Percentiles rank a stretch among this genome's conserved stretches.
These are phyloP conservation scores for Zapus hudsonius DNA, from an alignment of 2,113 vertebrate genomes.

Conservation along the genomic window DNA sequence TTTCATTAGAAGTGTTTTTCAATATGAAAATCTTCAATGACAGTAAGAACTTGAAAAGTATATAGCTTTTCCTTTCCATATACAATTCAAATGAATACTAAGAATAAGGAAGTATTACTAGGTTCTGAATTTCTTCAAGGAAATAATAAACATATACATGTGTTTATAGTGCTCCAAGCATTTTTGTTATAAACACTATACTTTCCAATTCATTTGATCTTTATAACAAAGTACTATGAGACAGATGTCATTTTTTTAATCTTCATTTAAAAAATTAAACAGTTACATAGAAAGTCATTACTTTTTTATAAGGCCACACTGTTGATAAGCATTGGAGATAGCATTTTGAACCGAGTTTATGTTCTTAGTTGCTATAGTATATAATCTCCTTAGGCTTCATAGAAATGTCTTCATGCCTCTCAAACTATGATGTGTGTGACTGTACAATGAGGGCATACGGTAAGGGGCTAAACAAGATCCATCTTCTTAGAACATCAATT, in stretches of 20 bases:
- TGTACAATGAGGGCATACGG: background rate
- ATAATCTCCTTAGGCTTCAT: background rate
- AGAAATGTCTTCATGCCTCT: background rate
- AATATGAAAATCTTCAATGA: constrained; percentile 18
- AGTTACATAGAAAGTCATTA: background rate
- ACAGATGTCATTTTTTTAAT: background rate
- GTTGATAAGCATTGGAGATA: constrained; percentile 6
- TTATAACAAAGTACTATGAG: background rate
- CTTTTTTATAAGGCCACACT: background rate
- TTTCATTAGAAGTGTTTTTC: background rate
- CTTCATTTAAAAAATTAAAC: constrained; percentile 6
- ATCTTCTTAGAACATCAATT: background rate
- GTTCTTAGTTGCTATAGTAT: background rate
- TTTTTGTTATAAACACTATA: background rate
- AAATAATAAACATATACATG: constrained; percentile 23
- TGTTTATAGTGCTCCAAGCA: background rate
- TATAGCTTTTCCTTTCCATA: background rate
- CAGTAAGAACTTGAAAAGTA: constrained; percentile 19
- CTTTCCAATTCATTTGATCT: background rate
- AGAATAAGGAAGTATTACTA: background rate
- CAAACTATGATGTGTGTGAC: background rate
- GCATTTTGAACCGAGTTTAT: constrained; percentile 35
- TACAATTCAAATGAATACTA: constrained; percentile 22
- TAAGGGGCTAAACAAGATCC: background rate
- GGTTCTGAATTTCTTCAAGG: constrained; percentile 28